Conservation (phyloP, 2,888 invertebrate genomes). For the Panorpa germanica region DNA sequence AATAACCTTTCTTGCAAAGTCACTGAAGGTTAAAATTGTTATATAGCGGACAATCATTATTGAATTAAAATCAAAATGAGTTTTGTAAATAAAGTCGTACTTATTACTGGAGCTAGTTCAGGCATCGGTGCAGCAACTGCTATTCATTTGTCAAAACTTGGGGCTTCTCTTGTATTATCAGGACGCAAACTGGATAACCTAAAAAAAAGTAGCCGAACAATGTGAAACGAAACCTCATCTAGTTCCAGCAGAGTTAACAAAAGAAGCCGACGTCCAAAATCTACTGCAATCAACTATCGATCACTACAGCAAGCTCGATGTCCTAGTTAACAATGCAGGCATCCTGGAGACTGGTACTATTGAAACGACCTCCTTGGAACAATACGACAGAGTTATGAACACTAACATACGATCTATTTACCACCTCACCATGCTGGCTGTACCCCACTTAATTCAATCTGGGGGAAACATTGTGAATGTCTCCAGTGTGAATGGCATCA, state of each 20-base stretch:
- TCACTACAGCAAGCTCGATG: slow-evolving; percentile 58
- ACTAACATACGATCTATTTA: slow-evolving; percentile 72
- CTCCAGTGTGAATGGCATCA: slow-evolving; percentile 81
- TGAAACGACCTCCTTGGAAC: slow-evolving; percentile 68
- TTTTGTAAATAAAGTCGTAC: slow-evolving; percentile 37
- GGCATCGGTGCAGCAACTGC: slow-evolving; percentile 59
- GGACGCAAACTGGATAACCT: slow-evolving; percentile 54
- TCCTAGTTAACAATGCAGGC: slow-evolving; percentile 84
- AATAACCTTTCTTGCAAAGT: too few relatives aligned
- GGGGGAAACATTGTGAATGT: slow-evolving; percentile 92
- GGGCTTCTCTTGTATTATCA: slow-evolving; percentile 39
- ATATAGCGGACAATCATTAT: too few relatives aligned
- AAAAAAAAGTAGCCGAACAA: slow-evolving; percentile 33
- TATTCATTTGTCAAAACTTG: slow-evolving; percentile 41
- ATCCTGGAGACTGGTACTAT: slow-evolving; percentile 64
- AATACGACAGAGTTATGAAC: slow-evolving; percentile 79
- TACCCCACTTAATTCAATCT: slow-evolving; percentile 63
- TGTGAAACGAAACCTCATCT: slow-evolving; percentile 36
- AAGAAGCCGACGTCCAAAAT: slow-evolving; percentile 50
- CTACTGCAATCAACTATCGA: slow-evolving; percentile 53
- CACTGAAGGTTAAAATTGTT: too few relatives aligned
- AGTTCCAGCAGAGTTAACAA: slow-evolving; percentile 50
- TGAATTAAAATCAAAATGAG: too few relatives aligned
- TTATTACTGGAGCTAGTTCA: slow-evolving; percentile 52
- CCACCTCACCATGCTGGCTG: slow-evolving; percentile 69